Conservation (phyloP, 2,888 invertebrate genomes). For the Malachius bipustulatus region DNA sequence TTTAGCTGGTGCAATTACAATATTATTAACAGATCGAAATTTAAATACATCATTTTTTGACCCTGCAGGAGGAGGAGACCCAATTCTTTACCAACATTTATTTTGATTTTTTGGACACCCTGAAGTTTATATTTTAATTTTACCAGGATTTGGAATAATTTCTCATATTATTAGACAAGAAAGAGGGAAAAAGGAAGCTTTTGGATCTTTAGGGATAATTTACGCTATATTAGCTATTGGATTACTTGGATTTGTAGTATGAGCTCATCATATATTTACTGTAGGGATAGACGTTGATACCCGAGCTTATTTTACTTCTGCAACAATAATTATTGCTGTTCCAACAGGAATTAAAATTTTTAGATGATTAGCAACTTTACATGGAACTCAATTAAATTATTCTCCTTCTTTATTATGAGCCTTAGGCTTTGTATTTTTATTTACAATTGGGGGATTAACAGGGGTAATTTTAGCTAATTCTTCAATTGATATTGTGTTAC, state of each 20-base stretch:
- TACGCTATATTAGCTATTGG: slow-evolving; percentile 79
- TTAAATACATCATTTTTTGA: slow-evolving; percentile 74
- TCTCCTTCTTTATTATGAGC: slow-evolving; percentile 52
- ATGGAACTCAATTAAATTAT: slow-evolving; percentile 50
- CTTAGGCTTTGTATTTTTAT: slow-evolving; percentile 66
- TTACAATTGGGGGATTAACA: slow-evolving; percentile 63
- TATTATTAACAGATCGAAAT: slow-evolving; percentile 68
- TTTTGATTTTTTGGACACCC: slow-evolving; percentile 85
- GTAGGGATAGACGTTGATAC: slow-evolving; percentile 75
- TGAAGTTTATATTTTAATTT: no score
- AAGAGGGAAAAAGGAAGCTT: slow-evolving; percentile 63
- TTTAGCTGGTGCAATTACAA: slow-evolving; percentile 68
- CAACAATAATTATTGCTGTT: slow-evolving; percentile 77
- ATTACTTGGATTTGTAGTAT: slow-evolving; percentile 70
- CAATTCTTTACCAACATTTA: slow-evolving; percentile 70
- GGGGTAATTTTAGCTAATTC: slow-evolving; percentile 59
- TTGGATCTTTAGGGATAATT: slow-evolving; percentile 63
- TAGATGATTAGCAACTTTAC: slow-evolving; percentile 60
- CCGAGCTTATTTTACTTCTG: slow-evolving; percentile 73
- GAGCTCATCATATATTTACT: slow-evolving; percentile 78
- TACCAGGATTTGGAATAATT: no score
- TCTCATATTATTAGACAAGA: no score
- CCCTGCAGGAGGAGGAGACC: slow-evolving; percentile 67
- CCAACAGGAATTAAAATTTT: slow-evolving; percentile 79
- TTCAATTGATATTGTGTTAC: slow-evolving; percentile 62